A percentile compares a stretch with the other conserved stretches of the same genome.
Evolutionary conservation across 2,888 invertebrate genomes (phyloP).

Genomic region (Hydropsyche betteni): DNA sequence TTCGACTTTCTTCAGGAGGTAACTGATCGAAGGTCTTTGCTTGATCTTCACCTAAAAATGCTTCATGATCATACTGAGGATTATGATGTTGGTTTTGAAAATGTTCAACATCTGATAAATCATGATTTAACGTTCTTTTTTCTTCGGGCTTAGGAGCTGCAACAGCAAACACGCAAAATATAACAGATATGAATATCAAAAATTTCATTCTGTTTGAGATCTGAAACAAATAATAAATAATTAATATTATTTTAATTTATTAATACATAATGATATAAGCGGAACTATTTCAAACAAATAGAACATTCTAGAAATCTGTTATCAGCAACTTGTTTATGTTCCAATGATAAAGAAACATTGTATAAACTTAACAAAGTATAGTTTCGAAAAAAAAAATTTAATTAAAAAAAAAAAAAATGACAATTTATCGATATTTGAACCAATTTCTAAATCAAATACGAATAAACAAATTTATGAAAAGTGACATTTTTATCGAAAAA

Average conservation of each 20-base stretch:
- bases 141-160: constrained; percentile 79
- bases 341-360: too few species aligned
- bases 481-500: neutral
- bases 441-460: neutral
- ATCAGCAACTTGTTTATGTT: too few species aligned
- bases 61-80: constrained; percentile 94
- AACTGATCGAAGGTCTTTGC: constrained; percentile 94
- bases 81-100: constrained; percentile 84
- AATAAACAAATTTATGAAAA: neutral
- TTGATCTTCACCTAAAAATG: constrained; percentile 93
- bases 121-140: constrained; percentile 72
- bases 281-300: too few species aligned
- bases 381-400: too few species aligned
- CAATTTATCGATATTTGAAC: too few species aligned
- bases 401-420: too few species aligned
- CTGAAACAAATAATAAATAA: neutral
- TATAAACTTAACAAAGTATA: too few species aligned
- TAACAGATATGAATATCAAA: constrained; percentile 40
- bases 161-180: constrained; percentile 55
- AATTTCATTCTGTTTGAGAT: constrained; percentile 41
- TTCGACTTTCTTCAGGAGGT: constrained; percentile 93
- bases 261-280: too few species aligned
- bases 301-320: too few species aligned
- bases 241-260: too few species aligned
- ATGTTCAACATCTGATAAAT: constrained; percentile 82